Evolutionary conservation across 2,888 invertebrate genomes (phyloP).

Genomic region (Metopia argyrocephala): DNA sequence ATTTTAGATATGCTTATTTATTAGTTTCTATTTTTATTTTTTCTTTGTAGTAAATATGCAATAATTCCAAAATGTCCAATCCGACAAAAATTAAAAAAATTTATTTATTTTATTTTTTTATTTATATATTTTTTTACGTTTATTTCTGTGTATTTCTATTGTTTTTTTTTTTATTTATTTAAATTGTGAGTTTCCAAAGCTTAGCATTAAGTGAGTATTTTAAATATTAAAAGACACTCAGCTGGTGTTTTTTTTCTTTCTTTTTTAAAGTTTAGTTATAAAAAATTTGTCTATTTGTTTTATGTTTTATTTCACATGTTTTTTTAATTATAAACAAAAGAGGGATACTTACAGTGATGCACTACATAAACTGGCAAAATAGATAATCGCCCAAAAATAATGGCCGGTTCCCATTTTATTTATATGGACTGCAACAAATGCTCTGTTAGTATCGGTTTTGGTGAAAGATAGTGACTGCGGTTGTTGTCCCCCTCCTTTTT

Average conservation of each 20-base stretch:
- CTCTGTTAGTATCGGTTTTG: neutral
- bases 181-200: conserved; percentile 19
- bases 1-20: conserved; percentile 67
- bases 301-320: neutral
- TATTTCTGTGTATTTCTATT: too few relatives aligned
- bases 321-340: neutral
- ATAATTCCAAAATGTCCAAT: conserved; percentile 78
- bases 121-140: neutral
- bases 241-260: conserved; percentile 16
- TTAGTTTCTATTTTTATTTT: too few relatives aligned
- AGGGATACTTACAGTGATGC: conserved; percentile 78
- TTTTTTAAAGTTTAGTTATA: neutral
- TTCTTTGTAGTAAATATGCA: conserved; percentile 69
- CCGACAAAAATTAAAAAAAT: conserved; percentile 77
- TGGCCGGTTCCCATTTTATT: conserved; percentile 78
- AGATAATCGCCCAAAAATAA: conserved; percentile 79
- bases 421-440: conserved; percentile 30
- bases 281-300: neutral
- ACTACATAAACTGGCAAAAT: conserved; percentile 79
- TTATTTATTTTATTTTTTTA: conserved; percentile 57
- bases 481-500: neutral
- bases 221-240: conserved; percentile 21
- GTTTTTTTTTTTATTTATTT: neutral
- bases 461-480: neutral
- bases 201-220: conserved; percentile 5